Conservation (phyloP, 1,140 invertebrate species). For the Apis cerana region DNA sequence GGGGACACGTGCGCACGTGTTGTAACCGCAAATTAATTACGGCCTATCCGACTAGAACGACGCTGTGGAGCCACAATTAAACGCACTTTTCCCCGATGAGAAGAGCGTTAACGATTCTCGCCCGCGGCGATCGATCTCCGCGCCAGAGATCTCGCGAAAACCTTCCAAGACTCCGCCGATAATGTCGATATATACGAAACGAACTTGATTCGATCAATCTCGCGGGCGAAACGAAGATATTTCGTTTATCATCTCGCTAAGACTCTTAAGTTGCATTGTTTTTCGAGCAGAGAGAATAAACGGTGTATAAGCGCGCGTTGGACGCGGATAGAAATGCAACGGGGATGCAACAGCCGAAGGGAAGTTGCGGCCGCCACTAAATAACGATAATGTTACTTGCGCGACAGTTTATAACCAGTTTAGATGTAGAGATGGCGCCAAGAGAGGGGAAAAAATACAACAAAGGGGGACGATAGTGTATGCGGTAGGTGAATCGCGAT, state of each 20-base stretch:
- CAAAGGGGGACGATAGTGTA: neutral
- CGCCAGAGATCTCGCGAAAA: neutral
- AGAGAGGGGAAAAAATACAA: constrained; percentile 27
- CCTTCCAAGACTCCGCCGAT: neutral
- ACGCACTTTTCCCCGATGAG: constrained; percentile 21
- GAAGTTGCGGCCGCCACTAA: constrained; percentile 47
- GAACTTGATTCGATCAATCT: no score
- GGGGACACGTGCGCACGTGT: constrained; percentile 53
- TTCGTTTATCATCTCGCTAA: no score
- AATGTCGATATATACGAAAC: no score
- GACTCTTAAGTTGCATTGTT: constrained; percentile 50
- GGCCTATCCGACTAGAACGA: constrained; percentile 23
- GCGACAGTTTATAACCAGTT: constrained; percentile 41
- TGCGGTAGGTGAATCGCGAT: constrained; percentile 45
- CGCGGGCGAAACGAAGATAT: no score
- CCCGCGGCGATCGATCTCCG: constrained; percentile 10
- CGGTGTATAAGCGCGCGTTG: neutral
- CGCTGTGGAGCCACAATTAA: constrained; percentile 21
- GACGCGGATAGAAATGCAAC: constrained; percentile 12
- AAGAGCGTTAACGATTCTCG: constrained; percentile 35
- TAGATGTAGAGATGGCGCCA: constrained; percentile 39
- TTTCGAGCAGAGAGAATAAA: constrained; percentile 27
- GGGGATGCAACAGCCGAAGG: constrained; percentile 21
- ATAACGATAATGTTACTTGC: constrained; percentile 59
- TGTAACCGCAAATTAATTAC: constrained; percentile 64